A percentile compares a stretch with the other conserved stretches of the same genome.
phyloP scores from a whole-genome alignment of 2,888 invertebrate genomes.

The Cataglyphis altisquamis region DNA sequence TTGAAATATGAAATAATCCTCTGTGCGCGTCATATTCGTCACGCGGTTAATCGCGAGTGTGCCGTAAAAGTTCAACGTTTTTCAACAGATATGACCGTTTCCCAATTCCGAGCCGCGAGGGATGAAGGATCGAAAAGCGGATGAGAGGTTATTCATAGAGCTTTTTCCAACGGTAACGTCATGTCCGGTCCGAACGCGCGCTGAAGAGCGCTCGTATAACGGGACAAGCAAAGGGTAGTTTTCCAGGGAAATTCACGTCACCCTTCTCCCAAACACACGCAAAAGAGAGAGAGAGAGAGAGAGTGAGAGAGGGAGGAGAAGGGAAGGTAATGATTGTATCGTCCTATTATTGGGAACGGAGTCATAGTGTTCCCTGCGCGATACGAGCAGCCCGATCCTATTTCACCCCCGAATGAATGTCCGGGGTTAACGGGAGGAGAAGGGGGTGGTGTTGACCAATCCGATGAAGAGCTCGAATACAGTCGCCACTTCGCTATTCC shows the following conservation, averaged over 20 bases:
- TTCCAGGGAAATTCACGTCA: conserved; percentile 28
- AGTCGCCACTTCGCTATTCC: neutral
- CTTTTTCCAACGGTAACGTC: conserved; percentile 37
- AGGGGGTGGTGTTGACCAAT: conserved; percentile 54
- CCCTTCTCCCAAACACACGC: conserved; percentile 42
- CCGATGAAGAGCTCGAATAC: conserved; percentile 41
- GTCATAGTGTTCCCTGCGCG: conserved; percentile 58
- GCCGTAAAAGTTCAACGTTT: conserved; percentile 29
- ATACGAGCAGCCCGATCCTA: conserved; percentile 68
- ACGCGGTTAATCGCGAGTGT: conserved; percentile 32
- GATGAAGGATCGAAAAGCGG: conserved; percentile 52
- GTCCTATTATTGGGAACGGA: conserved; percentile 67
- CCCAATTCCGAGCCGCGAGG: conserved; percentile 35
- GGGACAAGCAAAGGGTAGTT: conserved; percentile 29
- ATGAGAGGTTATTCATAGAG: conserved; percentile 36
- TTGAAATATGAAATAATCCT: conserved; percentile 45
- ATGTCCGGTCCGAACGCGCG: conserved; percentile 23
- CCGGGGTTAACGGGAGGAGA: conserved; percentile 19
- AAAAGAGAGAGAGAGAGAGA: neutral
- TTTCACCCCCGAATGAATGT: conserved; percentile 72
- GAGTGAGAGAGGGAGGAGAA: neutral
- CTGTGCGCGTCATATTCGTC: conserved; percentile 34
- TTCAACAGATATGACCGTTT: conserved; percentile 21
- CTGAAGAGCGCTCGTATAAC: conserved; percentile 10
- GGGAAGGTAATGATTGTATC: conserved; percentile 53